Base-by-base conservation (phyloP, 2,113 vertebrate species). In the Mustela lutreola region DNA sequence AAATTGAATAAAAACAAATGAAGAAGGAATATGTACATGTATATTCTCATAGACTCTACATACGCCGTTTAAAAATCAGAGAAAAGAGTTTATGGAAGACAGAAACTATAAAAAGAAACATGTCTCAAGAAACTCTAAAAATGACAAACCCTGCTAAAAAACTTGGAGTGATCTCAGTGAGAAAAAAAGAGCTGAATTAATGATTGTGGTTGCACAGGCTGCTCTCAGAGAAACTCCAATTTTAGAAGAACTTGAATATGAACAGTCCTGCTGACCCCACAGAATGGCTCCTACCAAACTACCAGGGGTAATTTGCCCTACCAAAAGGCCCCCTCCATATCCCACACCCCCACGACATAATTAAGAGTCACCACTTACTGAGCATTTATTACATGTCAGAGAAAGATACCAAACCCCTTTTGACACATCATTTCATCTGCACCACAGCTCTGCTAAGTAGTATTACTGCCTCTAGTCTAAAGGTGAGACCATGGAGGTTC, bases 61-160 rank as follows among this genome's bases (percentile, higher is more conserved):
- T n/a, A 67, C 24, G 63, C 87, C 84, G 18, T 80, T 96, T 95
- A n/a, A 96, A 97, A 96, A 75, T 92, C 86, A 92, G 60, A 96
- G 36, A 78, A 81, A 89, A 89, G 78, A 95, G n/a, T 22, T 93
- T 73, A 62, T 70, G 87, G 71, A 90, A 75, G 80, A 84, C 45
- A 89, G 60, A 78, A 93, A 79, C 90, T 94, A 96, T 96, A 95
- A 97, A 95, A 97, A 94, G 95, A 95, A 96, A 92, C 33, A 48
- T 31, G 82, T 94, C 94, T 86, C 80, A 65, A 85, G 82, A 91
- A 96, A 95, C 12, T 82, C 91, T 84, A 96, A 97, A 97, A 94
- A 94, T 96, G 73, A 87, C 58, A 92, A 45, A 84, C 56, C 75
- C 73, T 89, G 33, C 86, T 91, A 58, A 56, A 67, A 58, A 67